Percentiles rank a stretch among this genome's conserved stretches.
Evolutionary conservation across 1,140 invertebrate genomes (phyloP).

Genomic region (Euura saliciscinereae): DNA sequence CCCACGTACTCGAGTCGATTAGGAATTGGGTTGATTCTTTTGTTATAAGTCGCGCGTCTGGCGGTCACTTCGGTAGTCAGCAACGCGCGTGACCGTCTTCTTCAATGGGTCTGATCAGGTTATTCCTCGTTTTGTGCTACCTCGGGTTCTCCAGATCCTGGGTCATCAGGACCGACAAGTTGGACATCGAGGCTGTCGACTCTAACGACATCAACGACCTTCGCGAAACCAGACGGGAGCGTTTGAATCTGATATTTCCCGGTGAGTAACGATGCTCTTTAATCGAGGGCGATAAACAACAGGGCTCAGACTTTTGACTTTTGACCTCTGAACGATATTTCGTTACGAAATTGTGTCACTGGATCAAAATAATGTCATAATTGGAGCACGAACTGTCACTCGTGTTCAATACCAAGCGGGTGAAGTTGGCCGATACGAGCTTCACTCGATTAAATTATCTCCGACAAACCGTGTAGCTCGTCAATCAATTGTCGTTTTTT

Average conservation of each 20-base stretch:
- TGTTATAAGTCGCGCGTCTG: background rate
- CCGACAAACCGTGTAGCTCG: too few relatives aligned
- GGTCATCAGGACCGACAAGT: slow-evolving; percentile 6
- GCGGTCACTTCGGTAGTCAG: background rate
- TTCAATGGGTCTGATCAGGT: background rate
- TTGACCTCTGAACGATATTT: too few relatives aligned
- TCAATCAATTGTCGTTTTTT: too few relatives aligned
- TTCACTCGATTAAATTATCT: too few relatives aligned
- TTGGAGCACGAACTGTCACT: too few relatives aligned
- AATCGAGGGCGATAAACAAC: background rate
- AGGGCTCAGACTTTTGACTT: background rate
- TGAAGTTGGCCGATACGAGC: too few relatives aligned
- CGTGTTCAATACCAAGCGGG: too few relatives aligned
- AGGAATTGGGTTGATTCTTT: background rate
- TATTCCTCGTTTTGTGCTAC: background rate
- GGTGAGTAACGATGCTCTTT: slow-evolving; percentile 19
- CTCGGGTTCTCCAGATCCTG: slow-evolving; percentile 9
- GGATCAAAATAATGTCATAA: too few relatives aligned
- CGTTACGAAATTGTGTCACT: too few relatives aligned
- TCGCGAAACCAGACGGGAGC: slow-evolving; percentile 11
- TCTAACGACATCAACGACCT: slow-evolving; percentile 12
- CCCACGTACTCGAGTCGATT: background rate
- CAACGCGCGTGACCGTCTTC: background rate
- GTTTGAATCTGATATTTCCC: slow-evolving; percentile 27
- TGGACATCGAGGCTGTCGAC: slow-evolving; percentile 7